These are phyloP conservation scores for Eulemur coronatus DNA, from an alignment of 2,797 vertebrate species.

Conservation along the genomic window DNA sequence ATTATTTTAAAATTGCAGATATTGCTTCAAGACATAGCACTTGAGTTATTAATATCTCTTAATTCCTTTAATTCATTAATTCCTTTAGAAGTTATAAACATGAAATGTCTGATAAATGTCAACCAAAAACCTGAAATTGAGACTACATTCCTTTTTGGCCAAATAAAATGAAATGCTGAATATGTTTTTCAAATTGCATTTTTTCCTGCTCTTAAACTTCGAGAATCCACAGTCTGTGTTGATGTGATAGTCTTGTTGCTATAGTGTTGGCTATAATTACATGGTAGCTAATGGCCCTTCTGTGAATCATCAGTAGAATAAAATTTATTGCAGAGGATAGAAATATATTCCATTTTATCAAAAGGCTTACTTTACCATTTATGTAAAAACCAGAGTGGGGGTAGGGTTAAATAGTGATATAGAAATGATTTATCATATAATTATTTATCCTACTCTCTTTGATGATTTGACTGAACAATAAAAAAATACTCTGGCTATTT, in stretches of 20 bases:
- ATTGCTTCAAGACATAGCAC: neutral
- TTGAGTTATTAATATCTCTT: neutral
- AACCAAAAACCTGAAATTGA: slow-evolving; percentile 16
- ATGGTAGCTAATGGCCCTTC: neutral
- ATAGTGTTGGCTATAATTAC: slow-evolving; percentile 26
- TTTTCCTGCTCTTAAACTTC: slow-evolving; percentile 1
- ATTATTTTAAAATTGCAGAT: neutral
- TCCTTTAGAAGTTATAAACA: slow-evolving; percentile 32
- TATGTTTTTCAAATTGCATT: slow-evolving; percentile 13
- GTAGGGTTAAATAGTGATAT: neutral
- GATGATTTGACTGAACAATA: neutral
- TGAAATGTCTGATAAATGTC: slow-evolving; percentile 9
- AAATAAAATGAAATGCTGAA: neutral
- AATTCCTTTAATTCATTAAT: neutral
- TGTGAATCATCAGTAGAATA: neutral
- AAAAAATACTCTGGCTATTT: neutral
- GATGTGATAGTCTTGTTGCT: slow-evolving; percentile 44
- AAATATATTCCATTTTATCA: neutral
- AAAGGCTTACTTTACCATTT: neutral
- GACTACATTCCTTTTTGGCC: neutral
- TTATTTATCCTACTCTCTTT: slow-evolving; percentile 15
- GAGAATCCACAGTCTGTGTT: neutral
- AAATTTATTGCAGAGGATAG: neutral
- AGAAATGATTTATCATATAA: neutral
- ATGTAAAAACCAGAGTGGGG: neutral